Conservation (phyloP, 2,797 vertebrate genomes). For the Euphonia xanthogaster region DNA sequence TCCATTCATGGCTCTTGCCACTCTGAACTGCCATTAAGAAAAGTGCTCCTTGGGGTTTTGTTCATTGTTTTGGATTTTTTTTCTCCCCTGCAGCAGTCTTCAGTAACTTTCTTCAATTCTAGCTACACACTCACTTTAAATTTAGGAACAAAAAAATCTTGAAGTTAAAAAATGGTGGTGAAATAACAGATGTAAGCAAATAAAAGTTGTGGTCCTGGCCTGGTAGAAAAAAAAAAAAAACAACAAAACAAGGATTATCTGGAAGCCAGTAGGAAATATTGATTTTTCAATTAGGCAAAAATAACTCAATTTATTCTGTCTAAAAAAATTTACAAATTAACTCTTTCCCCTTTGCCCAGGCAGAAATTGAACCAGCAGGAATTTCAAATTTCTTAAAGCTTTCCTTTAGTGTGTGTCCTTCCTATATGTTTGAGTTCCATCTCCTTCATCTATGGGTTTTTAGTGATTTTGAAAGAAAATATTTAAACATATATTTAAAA, state of each 20-base stretch:
- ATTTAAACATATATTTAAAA: background rate
- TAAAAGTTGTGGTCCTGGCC: background rate
- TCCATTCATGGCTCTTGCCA: background rate
- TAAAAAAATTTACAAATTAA: background rate
- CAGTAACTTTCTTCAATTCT: background rate
- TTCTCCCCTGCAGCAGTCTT: background rate
- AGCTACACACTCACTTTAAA: background rate
- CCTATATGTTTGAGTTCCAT: background rate
- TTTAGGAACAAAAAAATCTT: background rate
- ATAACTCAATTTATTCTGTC: background rate
- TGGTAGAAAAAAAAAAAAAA: background rate
- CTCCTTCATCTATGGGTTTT: background rate
- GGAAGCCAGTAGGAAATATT: background rate
- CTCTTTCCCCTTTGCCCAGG: background rate
- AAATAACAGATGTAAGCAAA: background rate
- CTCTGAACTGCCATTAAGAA: constrained; percentile 21
- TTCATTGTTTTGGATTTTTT: background rate
- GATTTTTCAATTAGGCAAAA: background rate
- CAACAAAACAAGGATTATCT: background rate
- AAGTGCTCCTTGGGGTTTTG: background rate
- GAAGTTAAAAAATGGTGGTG: background rate
- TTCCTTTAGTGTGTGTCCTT: background rate
- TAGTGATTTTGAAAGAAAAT: background rate
- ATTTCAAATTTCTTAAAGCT: background rate
- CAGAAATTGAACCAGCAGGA: background rate